Base-by-base conservation (phyloP, 37 sponge, comb jelly and placozoan species). In the Theonella swinhoei region DNA sequence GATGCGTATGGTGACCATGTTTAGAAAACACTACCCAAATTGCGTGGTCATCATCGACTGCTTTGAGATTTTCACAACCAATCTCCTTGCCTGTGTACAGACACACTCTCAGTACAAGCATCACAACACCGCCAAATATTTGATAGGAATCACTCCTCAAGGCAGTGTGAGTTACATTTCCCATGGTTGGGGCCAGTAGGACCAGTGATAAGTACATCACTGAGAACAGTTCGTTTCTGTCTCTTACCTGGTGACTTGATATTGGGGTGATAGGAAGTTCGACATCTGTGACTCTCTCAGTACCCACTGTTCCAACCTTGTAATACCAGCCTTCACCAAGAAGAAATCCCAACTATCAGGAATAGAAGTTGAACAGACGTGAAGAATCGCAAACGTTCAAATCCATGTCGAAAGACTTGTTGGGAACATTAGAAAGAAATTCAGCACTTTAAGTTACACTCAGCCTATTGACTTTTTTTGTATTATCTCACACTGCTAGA, bases 351-450 rank as follows among this genome's bases (percentile, higher is more conserved):
- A 93, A 39, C 87, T 89, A 0, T 26, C 77, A 28, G 84, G 81
- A 4, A 4, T 78, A 3, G 81, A 87, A 42, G 71, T 94, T 0
- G 91, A 94, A 39, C 76, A 83, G 41, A 90, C 94, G 22, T 20
- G 88, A 24, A 70, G 39, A 0, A 90, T 94, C 23, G 94, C 91
- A 17, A 89, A 94, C 83, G 91, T 94, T 33, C 59, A 84, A 17
- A 94, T 94, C 4, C 94, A 94, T 64, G 94, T 94, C 0, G 91
- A 94, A 81, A 32, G 88, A 23, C 82, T 94, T 4, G 90, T 94
- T 39, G 91, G 91, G 14, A 35, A 17, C 25, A 78, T 94, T 0
- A 34, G 81, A 36, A 79, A 87, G 39, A 90, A 85, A 58, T 93
- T 82, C 39, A 33, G 66, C 17, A 85, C 89, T 37, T 64, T 92